phyloP scores from a whole-genome alignment of 2,888 invertebrate genomes.

The Linnaemya vulpina region DNA sequence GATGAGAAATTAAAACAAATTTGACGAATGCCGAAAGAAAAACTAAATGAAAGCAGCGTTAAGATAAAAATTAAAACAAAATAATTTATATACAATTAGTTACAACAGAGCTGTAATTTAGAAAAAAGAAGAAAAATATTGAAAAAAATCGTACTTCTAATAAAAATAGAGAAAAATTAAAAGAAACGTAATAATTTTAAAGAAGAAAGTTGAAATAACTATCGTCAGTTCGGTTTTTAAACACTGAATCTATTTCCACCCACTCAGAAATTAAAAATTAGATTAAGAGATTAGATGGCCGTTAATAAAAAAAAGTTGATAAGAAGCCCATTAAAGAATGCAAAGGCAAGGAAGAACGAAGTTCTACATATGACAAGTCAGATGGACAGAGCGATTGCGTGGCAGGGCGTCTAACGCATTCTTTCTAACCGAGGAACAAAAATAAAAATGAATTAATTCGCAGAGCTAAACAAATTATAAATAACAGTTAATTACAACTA shows the following conservation, averaged over 20 bases:
- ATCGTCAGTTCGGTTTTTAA: constrained; percentile 46
- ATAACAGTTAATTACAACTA: constrained; percentile 59
- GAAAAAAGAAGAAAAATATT: constrained; percentile 46
- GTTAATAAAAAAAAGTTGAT: constrained; percentile 34
- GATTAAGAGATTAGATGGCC: constrained; percentile 13
- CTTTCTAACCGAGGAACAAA: constrained; percentile 28
- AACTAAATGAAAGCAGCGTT: constrained; percentile 62
- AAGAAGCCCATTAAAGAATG: constrained; percentile 9
- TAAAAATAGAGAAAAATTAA: constrained; percentile 62
- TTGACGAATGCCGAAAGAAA: constrained; percentile 47
- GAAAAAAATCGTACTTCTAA: constrained; percentile 60
- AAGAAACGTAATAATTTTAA: constrained; percentile 52
- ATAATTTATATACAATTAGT: constrained; percentile 73
- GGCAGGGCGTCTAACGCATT: constrained; percentile 30
- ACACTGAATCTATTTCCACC: constrained; percentile 34
- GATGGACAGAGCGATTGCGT: constrained; percentile 8
- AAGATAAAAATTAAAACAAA: constrained; percentile 62
- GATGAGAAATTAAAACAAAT: constrained; percentile 40
- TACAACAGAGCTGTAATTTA: constrained; percentile 73
- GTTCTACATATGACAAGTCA: constrained; percentile 29
- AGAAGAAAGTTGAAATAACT: constrained; percentile 31
- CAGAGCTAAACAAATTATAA: constrained; percentile 67
- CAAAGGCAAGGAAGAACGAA: not conserved
- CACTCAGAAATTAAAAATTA: not conserved
- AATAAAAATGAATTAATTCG: constrained; percentile 49